phyloP scores from a whole-genome alignment of 2,113 vertebrate genomes.

The Myrmecophaga tridactyla region DNA sequence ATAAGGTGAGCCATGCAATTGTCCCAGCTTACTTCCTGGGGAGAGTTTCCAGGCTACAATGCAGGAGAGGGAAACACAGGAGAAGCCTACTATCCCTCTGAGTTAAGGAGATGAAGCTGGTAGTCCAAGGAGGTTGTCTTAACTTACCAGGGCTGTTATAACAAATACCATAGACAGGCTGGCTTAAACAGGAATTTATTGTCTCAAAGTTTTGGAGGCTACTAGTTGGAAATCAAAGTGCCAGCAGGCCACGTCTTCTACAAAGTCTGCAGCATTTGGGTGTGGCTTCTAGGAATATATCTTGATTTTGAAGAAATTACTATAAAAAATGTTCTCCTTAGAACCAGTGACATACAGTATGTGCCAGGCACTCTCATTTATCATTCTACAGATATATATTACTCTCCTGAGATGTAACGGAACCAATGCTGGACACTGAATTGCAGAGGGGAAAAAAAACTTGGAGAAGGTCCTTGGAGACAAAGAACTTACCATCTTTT shows the following conservation, averaged over 20 bases:
- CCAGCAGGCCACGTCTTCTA: too few relatives aligned
- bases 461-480: fast-evolving
- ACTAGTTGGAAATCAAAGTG: too few relatives aligned
- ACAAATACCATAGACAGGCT: too few relatives aligned
- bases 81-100: background rate
- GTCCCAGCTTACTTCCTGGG: background rate
- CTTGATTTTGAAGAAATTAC: background rate
- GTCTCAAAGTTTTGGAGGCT: too few relatives aligned
- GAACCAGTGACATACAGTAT: background rate
- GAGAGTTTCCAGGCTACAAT: background rate
- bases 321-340: background rate
- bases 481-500: background rate
- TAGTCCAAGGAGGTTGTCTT: background rate
- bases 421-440: background rate
- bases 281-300: background rate
- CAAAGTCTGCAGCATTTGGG: too few relatives aligned
- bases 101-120: background rate
- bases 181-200: too few relatives aligned
- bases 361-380: background rate
- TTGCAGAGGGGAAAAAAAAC: background rate
- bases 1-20: background rate
- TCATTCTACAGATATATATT: background rate
- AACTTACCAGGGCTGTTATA: too few relatives aligned
- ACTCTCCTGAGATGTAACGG: background rate
- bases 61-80: background rate